Evolutionary conservation across 2,113 vertebrate genomes (phyloP).

Genomic region (Dipodomys spectabilis): DNA sequence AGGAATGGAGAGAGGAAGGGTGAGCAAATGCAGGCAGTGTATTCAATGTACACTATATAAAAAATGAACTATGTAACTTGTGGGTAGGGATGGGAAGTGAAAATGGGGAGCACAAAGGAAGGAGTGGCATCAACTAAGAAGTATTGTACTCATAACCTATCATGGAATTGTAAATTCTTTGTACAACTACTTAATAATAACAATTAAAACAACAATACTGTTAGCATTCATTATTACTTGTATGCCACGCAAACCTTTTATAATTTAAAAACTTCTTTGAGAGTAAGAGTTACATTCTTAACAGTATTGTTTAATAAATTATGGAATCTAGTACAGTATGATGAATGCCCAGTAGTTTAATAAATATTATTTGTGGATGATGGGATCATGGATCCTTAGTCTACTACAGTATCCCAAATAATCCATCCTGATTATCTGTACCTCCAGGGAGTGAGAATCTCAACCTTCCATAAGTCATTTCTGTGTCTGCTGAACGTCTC

Average conservation of each 20-base stretch:
- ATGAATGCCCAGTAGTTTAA: slow-evolving; percentile 64
- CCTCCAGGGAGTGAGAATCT: slow-evolving; percentile 63
- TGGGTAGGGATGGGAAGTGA: no score
- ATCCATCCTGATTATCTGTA: slow-evolving; percentile 59
- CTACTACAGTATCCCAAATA: slow-evolving; percentile 56
- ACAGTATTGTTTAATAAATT: slow-evolving; percentile 31
- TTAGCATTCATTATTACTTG: not conserved
- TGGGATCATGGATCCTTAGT: slow-evolving; percentile 39
- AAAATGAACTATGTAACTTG: no score
- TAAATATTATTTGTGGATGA: slow-evolving; percentile 66
- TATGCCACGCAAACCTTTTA: not conserved
- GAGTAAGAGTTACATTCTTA: not conserved
- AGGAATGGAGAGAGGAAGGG: no score
- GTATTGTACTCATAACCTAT: no score
- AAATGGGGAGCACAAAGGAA: no score
- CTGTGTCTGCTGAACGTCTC: slow-evolving; percentile 27
- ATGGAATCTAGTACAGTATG: slow-evolving; percentile 14
- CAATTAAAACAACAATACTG: no score
- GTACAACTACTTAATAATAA: no score
- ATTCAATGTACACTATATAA: no score
- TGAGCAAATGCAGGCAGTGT: no score
- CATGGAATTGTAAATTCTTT: no score
- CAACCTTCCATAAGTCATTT: slow-evolving; percentile 66
- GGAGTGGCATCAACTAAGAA: no score
- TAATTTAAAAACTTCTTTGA: slow-evolving; percentile 52